Evolutionary conservation across 1,140 invertebrate genomes (phyloP), one percentile per base, ranked within the genome.

Genomic region (Copidosoma floridanum): DNA sequence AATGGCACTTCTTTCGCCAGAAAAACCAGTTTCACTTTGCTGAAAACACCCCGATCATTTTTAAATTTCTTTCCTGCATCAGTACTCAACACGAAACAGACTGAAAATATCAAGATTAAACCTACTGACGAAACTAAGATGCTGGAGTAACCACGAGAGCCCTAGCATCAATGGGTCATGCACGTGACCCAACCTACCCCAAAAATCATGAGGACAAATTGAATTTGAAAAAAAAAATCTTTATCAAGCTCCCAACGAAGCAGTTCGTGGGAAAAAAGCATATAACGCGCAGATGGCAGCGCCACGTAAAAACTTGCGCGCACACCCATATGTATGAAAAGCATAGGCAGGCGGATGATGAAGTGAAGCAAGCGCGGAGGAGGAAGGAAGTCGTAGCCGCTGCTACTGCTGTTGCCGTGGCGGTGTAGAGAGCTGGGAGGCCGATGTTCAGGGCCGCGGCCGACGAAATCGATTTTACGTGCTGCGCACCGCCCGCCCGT

Each of bases 381-480:
- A 56, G 41, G 53, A 41, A 56, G 41, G 40, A 35, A 32, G 53
- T 35, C 27, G 38, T 29, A n/a, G n/a, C n/a, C n/a, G n/a, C n/a
- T n/a, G n/a, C n/a, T n/a, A n/a, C 32, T 35, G 32, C 32, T 35
- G 32, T 14, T 14, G 32, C 14, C 7, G 7, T 35, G 6, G 6
- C n/a, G n/a, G 29, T 32, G 16, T 41, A 16, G 38, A 14, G 16
- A 5, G 38, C 10, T 35, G 41, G 41, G 53, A 56, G 40, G 53
- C 27, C 27, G 40, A 16, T 16, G 53, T 56, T 56, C 53, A 56
- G 53, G 53, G 53, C 53, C 53, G 53, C 53, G 53, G 14, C 53
- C 53, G 41, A 46, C 53, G 26, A 32, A 46, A 56, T 56, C 53
- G 53, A 56, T 56, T 56, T 56, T 46, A 56, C 40, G 53, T 46